A percentile compares a stretch with the other conserved stretches of the same genome.
These are phyloP conservation scores for Alosa alosa DNA, from an alignment of 2,113 vertebrate genomes.

Conservation along the genomic window DNA sequence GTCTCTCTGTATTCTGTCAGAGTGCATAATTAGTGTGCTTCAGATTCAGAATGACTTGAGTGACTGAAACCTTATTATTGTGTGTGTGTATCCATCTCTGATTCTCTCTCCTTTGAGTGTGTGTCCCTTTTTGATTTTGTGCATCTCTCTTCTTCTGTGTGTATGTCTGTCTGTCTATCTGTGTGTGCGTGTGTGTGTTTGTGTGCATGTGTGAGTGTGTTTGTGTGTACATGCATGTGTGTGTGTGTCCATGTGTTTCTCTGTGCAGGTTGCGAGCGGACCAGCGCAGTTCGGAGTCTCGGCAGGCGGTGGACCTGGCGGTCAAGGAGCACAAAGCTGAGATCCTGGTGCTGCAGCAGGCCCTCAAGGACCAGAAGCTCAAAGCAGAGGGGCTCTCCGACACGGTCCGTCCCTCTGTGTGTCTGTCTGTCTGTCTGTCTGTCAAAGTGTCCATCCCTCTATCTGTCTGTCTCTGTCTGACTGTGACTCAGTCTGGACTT, in stretches of 20 bases:
- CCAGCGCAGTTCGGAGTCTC: slow-evolving; percentile 92
- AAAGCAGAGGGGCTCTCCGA: slow-evolving; percentile 96
- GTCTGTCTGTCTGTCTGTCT: not conserved
- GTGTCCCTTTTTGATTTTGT: no score
- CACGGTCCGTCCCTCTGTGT: slow-evolving; percentile 74
- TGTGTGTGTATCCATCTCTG: not conserved
- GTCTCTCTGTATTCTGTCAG: no score
- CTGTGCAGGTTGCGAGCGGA: slow-evolving; percentile 83
- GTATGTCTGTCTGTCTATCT: no score
- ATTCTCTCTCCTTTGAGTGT: not conserved
- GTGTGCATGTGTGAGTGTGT: no score
- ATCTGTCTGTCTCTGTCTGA: not conserved
- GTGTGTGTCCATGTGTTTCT: not conserved
- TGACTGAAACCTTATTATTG: not conserved
- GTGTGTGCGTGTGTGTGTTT: not conserved
- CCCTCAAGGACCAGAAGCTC: slow-evolving; percentile 96
- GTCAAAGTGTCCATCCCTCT: not conserved
- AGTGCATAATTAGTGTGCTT: no score
- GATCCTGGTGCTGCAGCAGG: slow-evolving; percentile 92
- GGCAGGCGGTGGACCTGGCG: slow-evolving; percentile 91
- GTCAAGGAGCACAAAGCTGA: slow-evolving; percentile 98
- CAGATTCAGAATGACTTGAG: not conserved
- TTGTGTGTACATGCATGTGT: not conserved
- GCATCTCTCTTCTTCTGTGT: no score
- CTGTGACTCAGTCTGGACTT: no score